phyloP scores from a whole-genome alignment of 1,140 invertebrate genomes.

The Drosophila willistoni region DNA sequence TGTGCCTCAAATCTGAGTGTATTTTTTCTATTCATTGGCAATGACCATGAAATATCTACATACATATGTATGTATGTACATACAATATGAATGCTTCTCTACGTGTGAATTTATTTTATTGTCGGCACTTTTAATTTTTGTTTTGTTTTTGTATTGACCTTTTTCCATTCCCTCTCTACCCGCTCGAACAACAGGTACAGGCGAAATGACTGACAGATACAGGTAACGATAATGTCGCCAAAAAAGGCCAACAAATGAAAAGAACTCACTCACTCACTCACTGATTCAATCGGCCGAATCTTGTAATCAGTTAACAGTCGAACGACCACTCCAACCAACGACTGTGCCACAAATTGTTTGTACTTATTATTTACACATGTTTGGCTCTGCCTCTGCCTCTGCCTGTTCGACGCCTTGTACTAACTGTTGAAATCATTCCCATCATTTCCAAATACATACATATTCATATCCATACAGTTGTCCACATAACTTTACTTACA shows the following conservation, averaged over 20 bases:
- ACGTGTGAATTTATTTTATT: conserved; percentile 65
- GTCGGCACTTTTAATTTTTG: conserved; percentile 45
- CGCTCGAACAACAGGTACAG: neutral
- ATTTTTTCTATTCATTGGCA: conserved; percentile 58
- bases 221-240: conserved; percentile 25
- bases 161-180: conserved; percentile 28
- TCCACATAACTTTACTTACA: too few relatives aligned
- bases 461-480: conserved; percentile 6
- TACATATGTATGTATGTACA: too few relatives aligned
- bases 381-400: conserved; percentile 28
- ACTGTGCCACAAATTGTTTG: conserved; percentile 43
- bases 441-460: neutral
- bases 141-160: conserved; percentile 52
- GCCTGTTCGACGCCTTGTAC: conserved; percentile 2
- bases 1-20: conserved; percentile 45
- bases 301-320: conserved; percentile 49
- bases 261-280: neutral
- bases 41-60: conserved; percentile 70
- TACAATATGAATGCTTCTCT: conserved; percentile 35
- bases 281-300: conserved; percentile 31
- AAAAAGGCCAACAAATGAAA: conserved; percentile 14
- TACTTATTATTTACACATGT: conserved; percentile 68
- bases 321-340: conserved; percentile 29
- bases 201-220: neutral
- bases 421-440: conserved; percentile 36